Base-by-base conservation (phyloP, 2,797 vertebrate genomes). In the Nasua narica region DNA sequence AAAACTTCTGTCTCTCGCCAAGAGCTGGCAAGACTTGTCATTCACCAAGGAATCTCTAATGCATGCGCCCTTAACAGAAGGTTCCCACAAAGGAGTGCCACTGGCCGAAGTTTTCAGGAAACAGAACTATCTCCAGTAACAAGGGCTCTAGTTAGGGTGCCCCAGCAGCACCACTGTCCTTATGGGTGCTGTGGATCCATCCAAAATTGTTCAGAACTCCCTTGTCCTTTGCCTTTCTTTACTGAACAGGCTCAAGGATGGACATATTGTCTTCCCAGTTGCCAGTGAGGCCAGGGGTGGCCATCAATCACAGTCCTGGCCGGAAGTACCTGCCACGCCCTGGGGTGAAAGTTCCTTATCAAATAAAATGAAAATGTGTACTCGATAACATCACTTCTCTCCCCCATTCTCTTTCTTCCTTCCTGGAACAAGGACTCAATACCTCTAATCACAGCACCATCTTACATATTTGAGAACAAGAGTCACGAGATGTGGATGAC, bases 251-350 rank as follows among this genome's bases (percentile, higher is more conserved):
- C 27, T 29, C 1, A 23, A 48, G 9, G 21, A 81, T 6, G 10
- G 18, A 40, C 8, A 29, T 9, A 67, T 18, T 11, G 32, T 4
- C 16, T 40, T 50, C 56, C 27, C 48, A 50, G 40, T 16, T 5
- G 48, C 18, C 43, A 25, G 0, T n/a, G 9, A 0, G 25, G 27
- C 18, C 2, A 58, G 18, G 3, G 37, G 10, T 32, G 5, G 8
- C 4, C 35, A 27, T 9, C 18, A 90, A 37, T 32, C 69, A 70
- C 8, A 90, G 21, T 56, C 52, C 25, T 58, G 25, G 19, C 23
- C 21, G 56, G 1, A 54, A 40, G 8, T 18, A 72, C 4, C 29
- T 78, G 16, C 16, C 11, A 78, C 54, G 32, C 48, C 15, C 6
- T n/a, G 14, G 19, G 29, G 7, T 37, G 7, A 4, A 6, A 1